Evolutionary conservation across 2,888 invertebrate genomes (phyloP).

Genomic region (Troides oblongomaculatus): DNA sequence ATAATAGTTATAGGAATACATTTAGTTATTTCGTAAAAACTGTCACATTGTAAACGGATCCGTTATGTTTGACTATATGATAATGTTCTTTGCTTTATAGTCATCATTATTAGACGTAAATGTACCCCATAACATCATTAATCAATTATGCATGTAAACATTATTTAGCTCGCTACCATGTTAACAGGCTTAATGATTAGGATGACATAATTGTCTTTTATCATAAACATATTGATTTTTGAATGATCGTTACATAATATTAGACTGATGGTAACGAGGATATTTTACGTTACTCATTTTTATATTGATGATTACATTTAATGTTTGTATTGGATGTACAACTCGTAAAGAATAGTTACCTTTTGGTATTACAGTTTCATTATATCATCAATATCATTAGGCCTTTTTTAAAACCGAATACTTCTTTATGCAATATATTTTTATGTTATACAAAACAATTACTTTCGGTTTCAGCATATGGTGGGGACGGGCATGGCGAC

Average conservation of each 20-base stretch:
- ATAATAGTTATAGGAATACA: no score
- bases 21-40: no score
- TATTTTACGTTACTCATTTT: no score
- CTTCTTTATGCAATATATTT: no score
- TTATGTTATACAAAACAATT: not conserved
- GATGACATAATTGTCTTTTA: conserved; percentile 9
- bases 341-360: no score
- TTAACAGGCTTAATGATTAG: conserved; percentile 13
- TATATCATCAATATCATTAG: no score
- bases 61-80: not conserved
- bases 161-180: conserved; percentile 6
- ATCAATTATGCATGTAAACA: conserved; percentile 16
- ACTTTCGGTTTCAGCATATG: conserved; percentile 88
- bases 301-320: no score
- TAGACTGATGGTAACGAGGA: not conserved
- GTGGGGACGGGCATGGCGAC: conserved; percentile 93
- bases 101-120: not conserved
- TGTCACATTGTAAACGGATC: not conserved
- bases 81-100: not conserved
- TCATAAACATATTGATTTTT: conserved; percentile 3
- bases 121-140: not conserved
- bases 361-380: no score
- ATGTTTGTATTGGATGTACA: no score
- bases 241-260: conserved; percentile 1
- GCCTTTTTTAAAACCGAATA: no score